A percentile compares a stretch with the other conserved stretches of the same genome.
These are phyloP conservation scores for Horisme vitalbata DNA, from an alignment of 2,888 invertebrate genomes.

Conservation along the genomic window DNA sequence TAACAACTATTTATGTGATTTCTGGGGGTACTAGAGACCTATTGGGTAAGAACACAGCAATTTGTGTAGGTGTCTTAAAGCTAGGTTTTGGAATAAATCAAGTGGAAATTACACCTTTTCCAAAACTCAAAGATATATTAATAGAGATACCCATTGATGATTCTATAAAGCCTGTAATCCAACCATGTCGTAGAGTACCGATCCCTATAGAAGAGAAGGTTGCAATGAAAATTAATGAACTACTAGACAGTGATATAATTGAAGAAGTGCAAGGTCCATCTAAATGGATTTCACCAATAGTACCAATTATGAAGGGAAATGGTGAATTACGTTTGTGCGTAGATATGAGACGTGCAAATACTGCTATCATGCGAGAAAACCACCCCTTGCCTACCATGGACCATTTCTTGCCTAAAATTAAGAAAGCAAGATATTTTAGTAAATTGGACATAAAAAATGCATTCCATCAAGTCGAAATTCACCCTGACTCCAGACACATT, in stretches of 20 bases:
- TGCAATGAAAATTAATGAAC: slow-evolving; percentile 21
- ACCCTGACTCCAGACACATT: not conserved
- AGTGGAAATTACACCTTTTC: slow-evolving; percentile 28
- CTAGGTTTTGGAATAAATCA: slow-evolving; percentile 16
- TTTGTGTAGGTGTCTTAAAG: slow-evolving; percentile 20
- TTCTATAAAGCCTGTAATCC: slow-evolving; percentile 16
- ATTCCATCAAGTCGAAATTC: no score
- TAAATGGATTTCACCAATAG: slow-evolving; percentile 11
- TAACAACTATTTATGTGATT: slow-evolving; percentile 28
- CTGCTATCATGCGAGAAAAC: slow-evolving; percentile 36
- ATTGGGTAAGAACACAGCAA: slow-evolving; percentile 24
- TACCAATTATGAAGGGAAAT: slow-evolving; percentile 34
- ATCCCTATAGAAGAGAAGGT: slow-evolving; percentile 23
- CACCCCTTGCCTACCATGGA: slow-evolving; percentile 40
- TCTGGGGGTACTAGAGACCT: slow-evolving; percentile 24
- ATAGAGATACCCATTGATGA: slow-evolving; percentile 22
- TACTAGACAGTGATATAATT: no score
- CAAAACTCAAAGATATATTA: slow-evolving; percentile 24
- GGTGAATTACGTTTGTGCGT: slow-evolving; percentile 39
- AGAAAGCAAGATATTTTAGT: slow-evolving; percentile 12
- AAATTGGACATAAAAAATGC: slow-evolving; percentile 25
- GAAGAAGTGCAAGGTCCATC: no score
- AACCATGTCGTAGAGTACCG: slow-evolving; percentile 24
- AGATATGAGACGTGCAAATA: slow-evolving; percentile 42
- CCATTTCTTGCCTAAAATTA: slow-evolving; percentile 28